These are phyloP conservation scores for Geodia barretti DNA, from an alignment of 37 sponge, comb jelly and placozoan species.

Conservation along the genomic window DNA sequence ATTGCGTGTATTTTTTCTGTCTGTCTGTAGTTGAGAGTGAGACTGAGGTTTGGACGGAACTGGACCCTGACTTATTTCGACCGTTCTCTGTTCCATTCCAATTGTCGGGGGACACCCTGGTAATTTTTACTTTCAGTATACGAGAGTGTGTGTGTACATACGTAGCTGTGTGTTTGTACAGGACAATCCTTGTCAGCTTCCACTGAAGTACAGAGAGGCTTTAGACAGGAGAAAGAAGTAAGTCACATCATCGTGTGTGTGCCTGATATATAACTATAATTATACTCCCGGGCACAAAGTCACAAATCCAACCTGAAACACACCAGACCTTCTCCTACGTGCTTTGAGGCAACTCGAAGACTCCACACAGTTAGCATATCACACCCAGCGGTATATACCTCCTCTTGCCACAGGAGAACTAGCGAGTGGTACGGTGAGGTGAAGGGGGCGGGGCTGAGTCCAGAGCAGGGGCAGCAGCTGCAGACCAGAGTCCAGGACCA, in stretches of 20 bases:
- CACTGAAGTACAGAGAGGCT: conserved; percentile 36
- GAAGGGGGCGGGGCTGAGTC: conserved; percentile 24
- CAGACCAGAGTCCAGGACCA: conserved; percentile 38
- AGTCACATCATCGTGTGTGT: too few relatives aligned
- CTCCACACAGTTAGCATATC: too few relatives aligned
- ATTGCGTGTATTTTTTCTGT: not conserved
- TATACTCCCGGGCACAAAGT: too few relatives aligned
- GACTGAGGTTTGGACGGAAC: conserved; percentile 36
- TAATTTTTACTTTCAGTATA: not conserved
- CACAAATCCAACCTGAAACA: too few relatives aligned
- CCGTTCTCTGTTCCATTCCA: conserved; percentile 54
- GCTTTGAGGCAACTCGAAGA: too few relatives aligned
- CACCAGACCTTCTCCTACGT: too few relatives aligned
- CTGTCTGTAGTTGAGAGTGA: conserved; percentile 7
- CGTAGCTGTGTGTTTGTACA: not conserved
- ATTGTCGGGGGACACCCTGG: conserved; percentile 44
- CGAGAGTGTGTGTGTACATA: not conserved
- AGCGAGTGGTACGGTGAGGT: conserved; percentile 48
- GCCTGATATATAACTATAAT: too few relatives aligned
- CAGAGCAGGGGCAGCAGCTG: conserved; percentile 49
- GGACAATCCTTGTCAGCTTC: conserved; percentile 53
- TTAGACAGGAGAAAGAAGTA: conserved; percentile 52
- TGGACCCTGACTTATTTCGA: conserved; percentile 39
- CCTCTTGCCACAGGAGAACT: conserved; percentile 34
- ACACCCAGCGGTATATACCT: too few relatives aligned